These are phyloP conservation scores for Malacoraja senta DNA, from an alignment of 2,797 vertebrate species.

Conservation along the genomic window DNA sequence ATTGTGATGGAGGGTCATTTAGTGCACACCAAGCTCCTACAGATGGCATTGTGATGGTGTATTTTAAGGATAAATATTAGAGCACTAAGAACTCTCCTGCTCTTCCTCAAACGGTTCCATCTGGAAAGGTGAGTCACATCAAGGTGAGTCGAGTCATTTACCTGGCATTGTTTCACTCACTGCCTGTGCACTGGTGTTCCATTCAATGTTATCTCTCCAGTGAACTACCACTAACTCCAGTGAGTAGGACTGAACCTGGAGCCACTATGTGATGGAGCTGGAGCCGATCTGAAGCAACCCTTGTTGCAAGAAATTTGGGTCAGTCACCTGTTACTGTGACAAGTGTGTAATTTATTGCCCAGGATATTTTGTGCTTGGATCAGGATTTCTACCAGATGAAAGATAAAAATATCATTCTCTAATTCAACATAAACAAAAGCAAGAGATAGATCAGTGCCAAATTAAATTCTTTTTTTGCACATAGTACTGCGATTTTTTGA, in stretches of 20 bases:
- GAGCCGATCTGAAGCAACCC: not conserved
- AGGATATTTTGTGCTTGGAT: not conserved
- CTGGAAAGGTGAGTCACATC: not conserved
- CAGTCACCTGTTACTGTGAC: not conserved
- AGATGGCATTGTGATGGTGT: not conserved
- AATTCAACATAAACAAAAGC: not conserved
- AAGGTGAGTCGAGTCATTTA: not conserved
- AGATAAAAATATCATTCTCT: conserved; percentile 10
- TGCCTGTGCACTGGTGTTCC: not conserved
- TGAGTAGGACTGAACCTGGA: not conserved
- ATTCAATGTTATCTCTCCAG: not conserved
- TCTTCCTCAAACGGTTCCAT: not conserved
- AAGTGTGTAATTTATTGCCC: not conserved
- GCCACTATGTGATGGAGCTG: not conserved
- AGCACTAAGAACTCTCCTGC: not conserved
- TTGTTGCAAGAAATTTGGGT: not conserved
- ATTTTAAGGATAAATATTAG: not conserved
- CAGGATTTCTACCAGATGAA: not conserved
- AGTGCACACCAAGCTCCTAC: not conserved
- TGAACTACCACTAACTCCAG: not conserved
- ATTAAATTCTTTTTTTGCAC: not conserved
- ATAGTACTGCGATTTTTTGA: not conserved
- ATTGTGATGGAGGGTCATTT: not conserved
- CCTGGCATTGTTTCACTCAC: not conserved
- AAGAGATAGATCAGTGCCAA: not conserved